These are phyloP conservation scores for Parauchenoglanis ngamensis DNA, from an alignment of 2,797 vertebrate genomes.

Conservation along the genomic window DNA sequence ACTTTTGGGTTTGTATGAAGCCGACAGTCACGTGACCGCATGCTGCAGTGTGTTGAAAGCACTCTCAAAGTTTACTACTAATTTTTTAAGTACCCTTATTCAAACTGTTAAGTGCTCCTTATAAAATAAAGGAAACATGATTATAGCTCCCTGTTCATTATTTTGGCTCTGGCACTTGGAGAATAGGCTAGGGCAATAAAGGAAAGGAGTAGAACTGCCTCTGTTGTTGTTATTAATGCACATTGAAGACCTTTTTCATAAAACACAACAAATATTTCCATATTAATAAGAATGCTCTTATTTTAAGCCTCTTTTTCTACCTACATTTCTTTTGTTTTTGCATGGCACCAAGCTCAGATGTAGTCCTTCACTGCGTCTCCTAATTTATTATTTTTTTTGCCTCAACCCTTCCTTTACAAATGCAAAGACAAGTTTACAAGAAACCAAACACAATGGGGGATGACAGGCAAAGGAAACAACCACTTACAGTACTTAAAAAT, in stretches of 20 bases:
- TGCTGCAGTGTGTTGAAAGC: slow-evolving; percentile 17
- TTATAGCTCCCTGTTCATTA: slow-evolving; percentile 49
- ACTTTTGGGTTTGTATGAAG: slow-evolving; percentile 25
- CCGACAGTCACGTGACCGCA: slow-evolving; percentile 15
- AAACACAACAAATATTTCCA: slow-evolving; percentile 24
- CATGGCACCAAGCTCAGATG: slow-evolving; percentile 22
- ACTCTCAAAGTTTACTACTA: not conserved
- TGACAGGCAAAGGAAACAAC: slow-evolving; percentile 74
- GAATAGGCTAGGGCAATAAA: slow-evolving; percentile 55
- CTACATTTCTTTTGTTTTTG: not conserved
- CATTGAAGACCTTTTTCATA: not conserved
- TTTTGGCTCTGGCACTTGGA: slow-evolving; percentile 61
- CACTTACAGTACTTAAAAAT: slow-evolving; percentile 72
- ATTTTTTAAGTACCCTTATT: slow-evolving; percentile 16
- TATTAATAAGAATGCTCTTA: slow-evolving; percentile 21
- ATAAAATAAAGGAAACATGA: slow-evolving; percentile 48
- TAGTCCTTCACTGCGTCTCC: not conserved
- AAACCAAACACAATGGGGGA: slow-evolving; percentile 71
- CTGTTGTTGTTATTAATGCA: slow-evolving; percentile 24
- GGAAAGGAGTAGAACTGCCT: slow-evolving; percentile 53
- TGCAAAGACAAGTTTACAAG: slow-evolving; percentile 71
- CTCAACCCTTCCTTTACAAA: slow-evolving; percentile 77
- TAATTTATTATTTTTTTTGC: slow-evolving; percentile 56
- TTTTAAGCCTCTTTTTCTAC: not conserved
- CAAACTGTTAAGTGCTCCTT: slow-evolving; percentile 44